phyloP scores from a whole-genome alignment of 2,888 invertebrate genomes.

The Mythimna loreyi region DNA sequence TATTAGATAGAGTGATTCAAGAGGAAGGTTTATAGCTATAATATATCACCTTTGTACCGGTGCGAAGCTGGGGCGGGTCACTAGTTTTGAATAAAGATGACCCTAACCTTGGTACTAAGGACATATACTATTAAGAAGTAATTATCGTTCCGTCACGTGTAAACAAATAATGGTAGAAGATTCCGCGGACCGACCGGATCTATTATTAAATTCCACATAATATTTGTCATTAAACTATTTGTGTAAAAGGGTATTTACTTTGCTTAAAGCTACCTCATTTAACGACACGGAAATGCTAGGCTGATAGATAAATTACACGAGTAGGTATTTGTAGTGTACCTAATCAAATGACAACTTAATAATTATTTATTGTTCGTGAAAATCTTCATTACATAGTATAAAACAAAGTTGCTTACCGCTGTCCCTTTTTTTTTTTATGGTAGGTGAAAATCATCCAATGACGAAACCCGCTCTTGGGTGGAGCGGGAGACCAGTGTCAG shows the following conservation, averaged over 20 bases:
- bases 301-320: not conserved
- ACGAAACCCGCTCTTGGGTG: too few relatives aligned
- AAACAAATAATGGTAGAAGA: constrained; percentile 43
- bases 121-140: constrained; percentile 33
- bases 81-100: constrained; percentile 27
- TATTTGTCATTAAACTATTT: constrained; percentile 8
- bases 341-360: not conserved
- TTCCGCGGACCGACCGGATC: constrained; percentile 21
- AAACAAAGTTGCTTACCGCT: too few relatives aligned
- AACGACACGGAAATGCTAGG: constrained; percentile 4
- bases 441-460: too few relatives aligned
- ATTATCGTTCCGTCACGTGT: constrained; percentile 18
- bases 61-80: too few relatives aligned
- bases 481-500: too few relatives aligned
- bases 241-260: constrained; percentile 28
- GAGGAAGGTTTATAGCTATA: too few relatives aligned
- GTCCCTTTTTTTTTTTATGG: too few relatives aligned
- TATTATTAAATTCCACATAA: constrained; percentile 8
- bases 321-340: not conserved
- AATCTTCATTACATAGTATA: too few relatives aligned
- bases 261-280: constrained; percentile 7
- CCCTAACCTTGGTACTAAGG: constrained; percentile 38
- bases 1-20: too few relatives aligned
- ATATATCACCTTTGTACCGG: too few relatives aligned
- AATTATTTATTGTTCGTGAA: too few relatives aligned